Conservation (phyloP, 2,797 vertebrate species). For the Gymnoscopelus microlampas region DNA sequence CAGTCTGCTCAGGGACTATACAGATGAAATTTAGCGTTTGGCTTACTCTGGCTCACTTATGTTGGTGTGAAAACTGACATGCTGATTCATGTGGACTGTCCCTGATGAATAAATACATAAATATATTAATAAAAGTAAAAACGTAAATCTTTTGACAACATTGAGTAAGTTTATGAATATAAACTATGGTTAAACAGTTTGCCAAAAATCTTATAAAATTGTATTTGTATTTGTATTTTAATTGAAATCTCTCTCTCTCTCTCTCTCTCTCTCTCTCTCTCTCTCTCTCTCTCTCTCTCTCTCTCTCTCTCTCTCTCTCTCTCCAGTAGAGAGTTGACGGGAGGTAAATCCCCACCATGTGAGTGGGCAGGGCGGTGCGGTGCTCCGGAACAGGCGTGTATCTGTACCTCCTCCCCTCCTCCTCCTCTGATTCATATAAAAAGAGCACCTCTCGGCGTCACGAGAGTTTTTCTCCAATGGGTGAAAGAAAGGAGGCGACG, state of each 20-base stretch:
- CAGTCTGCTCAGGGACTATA: too few species aligned
- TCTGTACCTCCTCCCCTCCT: constrained; percentile 54
- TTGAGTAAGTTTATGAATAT: too few species aligned
- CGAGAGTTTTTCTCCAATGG: constrained; percentile 69
- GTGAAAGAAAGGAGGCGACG: constrained; percentile 60
- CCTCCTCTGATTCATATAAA: constrained; percentile 84
- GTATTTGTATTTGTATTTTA: constrained; percentile 15
- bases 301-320: constrained; percentile 30
- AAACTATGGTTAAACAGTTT: too few species aligned
- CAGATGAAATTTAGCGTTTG: too few species aligned
- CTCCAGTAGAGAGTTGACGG: constrained; percentile 75
- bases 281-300: constrained; percentile 28
- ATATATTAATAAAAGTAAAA: too few species aligned
- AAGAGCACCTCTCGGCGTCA: constrained; percentile 81
- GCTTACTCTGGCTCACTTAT: too few species aligned
- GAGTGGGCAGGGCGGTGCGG: constrained; percentile 88
- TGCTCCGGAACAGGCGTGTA: constrained; percentile 88
- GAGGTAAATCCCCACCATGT: constrained; percentile 94
- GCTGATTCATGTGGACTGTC: too few species aligned
- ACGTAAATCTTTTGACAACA: too few species aligned
- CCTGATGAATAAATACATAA: too few species aligned
- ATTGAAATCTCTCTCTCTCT: not conserved
- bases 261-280: constrained; percentile 37
- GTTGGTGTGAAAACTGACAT: too few species aligned
- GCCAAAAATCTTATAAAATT: not conserved